Evolutionary conservation across 2,888 invertebrate species (phyloP).

Genomic region (Lathronympha strigana): DNA sequence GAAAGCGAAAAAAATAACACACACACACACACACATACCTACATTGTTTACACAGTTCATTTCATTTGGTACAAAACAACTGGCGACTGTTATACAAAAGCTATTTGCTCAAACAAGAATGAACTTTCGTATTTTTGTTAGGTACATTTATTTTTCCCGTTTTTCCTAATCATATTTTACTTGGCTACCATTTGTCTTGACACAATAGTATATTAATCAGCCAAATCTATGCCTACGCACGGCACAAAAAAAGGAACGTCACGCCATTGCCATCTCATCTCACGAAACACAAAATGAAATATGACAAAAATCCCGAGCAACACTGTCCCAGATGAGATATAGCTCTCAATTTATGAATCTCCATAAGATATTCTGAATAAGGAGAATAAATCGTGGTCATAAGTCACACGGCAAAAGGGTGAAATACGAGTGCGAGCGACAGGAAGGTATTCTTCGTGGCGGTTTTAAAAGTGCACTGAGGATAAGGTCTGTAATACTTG

Average conservation of each 20-base stretch:
- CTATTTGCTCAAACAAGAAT: no score
- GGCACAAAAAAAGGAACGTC: constrained; percentile 19
- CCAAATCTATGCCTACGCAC: constrained; percentile 12
- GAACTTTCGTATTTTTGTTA: no score
- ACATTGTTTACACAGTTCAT: no score
- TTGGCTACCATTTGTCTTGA: not conserved
- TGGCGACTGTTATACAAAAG: no score
- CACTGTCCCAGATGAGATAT: constrained; percentile 41
- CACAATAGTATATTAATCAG: not conserved
- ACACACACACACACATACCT: no score
- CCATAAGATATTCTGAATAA: constrained; percentile 43
- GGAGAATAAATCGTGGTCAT: constrained; percentile 40
- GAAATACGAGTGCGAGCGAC: constrained; percentile 34
- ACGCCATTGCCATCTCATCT: constrained; percentile 25
- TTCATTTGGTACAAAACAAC: no score
- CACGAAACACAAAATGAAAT: constrained; percentile 35
- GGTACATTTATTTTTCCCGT: no score
- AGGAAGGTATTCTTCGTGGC: constrained; percentile 9
- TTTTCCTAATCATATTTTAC: not conserved
- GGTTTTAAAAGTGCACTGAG: constrained; percentile 1
- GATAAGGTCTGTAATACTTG: not conserved
- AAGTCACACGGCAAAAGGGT: constrained; percentile 36
- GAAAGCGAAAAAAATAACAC: no score
- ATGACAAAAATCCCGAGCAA: constrained; percentile 41
- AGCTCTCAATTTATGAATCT: constrained; percentile 42